Percentiles rank a stretch among this genome's conserved stretches.
phyloP scores from a whole-genome alignment of 2,113 vertebrate genomes.

The Athene cunicularia region DNA sequence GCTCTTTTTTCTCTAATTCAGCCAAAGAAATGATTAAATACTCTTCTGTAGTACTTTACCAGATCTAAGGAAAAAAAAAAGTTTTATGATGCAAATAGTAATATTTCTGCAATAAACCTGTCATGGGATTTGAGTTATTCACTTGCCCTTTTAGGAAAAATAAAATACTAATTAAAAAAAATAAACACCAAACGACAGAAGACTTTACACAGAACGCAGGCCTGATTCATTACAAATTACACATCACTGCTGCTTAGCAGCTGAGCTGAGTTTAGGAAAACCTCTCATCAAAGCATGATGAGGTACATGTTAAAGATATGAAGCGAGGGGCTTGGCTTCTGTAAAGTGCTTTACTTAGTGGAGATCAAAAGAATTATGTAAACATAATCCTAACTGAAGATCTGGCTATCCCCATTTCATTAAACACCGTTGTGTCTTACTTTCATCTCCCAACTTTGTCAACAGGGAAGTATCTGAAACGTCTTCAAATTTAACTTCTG shows the following conservation, averaged over 20 bases:
- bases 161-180: neutral
- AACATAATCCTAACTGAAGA: neutral
- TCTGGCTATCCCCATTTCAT: neutral
- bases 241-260: neutral
- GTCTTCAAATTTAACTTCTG: neutral
- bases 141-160: slow-evolving; percentile 21
- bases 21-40: slow-evolving; percentile 2
- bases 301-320: neutral
- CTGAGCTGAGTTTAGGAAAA: neutral
- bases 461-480: neutral
- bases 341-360: neutral
- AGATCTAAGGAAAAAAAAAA: neutral
- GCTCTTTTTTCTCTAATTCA: neutral
- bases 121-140: slow-evolving; percentile 18
- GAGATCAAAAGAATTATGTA: neutral
- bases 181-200: neutral
- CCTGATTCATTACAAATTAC: neutral
- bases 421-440: neutral
- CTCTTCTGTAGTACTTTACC: neutral
- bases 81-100: slow-evolving; percentile 10
- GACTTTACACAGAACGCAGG: neutral
- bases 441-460: neutral
- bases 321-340: neutral
- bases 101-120: slow-evolving; percentile 34
- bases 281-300: neutral